These are phyloP conservation scores for Molanna angustata DNA, from an alignment of 2,888 invertebrate species.

Conservation along the genomic window DNA sequence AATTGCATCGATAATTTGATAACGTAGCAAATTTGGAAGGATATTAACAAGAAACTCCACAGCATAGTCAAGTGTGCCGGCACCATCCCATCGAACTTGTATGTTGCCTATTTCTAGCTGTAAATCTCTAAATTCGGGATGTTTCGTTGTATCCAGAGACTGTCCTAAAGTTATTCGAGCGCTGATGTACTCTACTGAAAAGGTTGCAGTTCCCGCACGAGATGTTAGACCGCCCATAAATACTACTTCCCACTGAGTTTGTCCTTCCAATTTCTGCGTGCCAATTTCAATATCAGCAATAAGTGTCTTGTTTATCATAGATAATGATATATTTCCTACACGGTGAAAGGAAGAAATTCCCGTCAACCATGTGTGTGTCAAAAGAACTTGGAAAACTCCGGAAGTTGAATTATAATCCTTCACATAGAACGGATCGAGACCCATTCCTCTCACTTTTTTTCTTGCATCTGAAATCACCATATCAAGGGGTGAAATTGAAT, in stretches of 20 bases:
- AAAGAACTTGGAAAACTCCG: slow-evolving; percentile 66
- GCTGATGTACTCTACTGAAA: slow-evolving; percentile 76
- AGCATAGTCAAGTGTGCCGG: slow-evolving; percentile 82
- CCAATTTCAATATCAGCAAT: slow-evolving; percentile 70
- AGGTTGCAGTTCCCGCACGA: slow-evolving; percentile 69
- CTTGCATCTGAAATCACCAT: slow-evolving; percentile 75
- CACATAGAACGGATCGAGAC: slow-evolving; percentile 73
- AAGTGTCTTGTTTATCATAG: slow-evolving; percentile 69
- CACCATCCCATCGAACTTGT: slow-evolving; percentile 78
- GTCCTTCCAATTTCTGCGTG: slow-evolving; percentile 74
- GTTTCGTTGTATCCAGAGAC: slow-evolving; percentile 72
- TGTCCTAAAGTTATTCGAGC: slow-evolving; percentile 69
- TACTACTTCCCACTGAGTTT: slow-evolving; percentile 75
- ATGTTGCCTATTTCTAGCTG: slow-evolving; percentile 82
- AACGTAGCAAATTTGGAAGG: slow-evolving; percentile 79
- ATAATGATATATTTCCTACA: slow-evolving; percentile 72
- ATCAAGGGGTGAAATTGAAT: slow-evolving; percentile 83
- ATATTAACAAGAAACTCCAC: slow-evolving; percentile 79
- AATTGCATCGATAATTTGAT: slow-evolving; percentile 83
- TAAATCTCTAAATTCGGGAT: slow-evolving; percentile 68
- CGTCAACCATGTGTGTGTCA: slow-evolving; percentile 73
- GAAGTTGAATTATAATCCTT: slow-evolving; percentile 70
- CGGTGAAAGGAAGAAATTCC: slow-evolving; percentile 81
- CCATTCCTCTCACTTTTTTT: slow-evolving; percentile 61
- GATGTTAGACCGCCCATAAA: slow-evolving; percentile 65